Conservation (phyloP, 2,797 vertebrate species). For the Rhincodon typus region DNA sequence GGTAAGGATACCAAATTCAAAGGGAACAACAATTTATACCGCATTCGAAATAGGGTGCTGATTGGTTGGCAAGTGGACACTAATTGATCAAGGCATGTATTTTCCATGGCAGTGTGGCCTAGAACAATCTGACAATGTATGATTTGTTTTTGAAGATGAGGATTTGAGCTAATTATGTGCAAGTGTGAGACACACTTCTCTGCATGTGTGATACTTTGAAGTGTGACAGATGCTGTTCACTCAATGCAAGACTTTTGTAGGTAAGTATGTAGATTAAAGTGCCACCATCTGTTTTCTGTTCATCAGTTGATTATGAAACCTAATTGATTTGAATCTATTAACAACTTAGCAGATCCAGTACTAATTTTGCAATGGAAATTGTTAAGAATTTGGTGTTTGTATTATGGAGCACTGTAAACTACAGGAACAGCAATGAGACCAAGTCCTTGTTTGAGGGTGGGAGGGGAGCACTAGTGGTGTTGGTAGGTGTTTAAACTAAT, state of each 20-base stretch:
- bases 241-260: not conserved
- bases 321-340: not conserved
- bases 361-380: not conserved
- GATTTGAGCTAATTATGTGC: not conserved
- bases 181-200: not conserved
- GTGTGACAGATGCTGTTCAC: not conserved
- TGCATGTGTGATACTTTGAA: not conserved
- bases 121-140: not conserved
- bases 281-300: not conserved
- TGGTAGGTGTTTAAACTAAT: too few species aligned
- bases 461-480: too few species aligned
- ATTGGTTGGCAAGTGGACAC: too few species aligned
- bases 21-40: too few species aligned
- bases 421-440: too few species aligned
- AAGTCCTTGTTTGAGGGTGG: too few species aligned
- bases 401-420: not conserved
- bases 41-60: too few species aligned
- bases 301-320: conserved; percentile 1
- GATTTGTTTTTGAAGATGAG: not conserved
- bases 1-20: too few species aligned
- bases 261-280: not conserved
- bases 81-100: too few species aligned
- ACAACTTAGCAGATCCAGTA: not conserved
- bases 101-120: too few species aligned
- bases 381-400: not conserved